These are phyloP conservation scores for Halichoeres trimaculatus DNA, from an alignment of 2,113 vertebrate species.

Conservation along the genomic window DNA sequence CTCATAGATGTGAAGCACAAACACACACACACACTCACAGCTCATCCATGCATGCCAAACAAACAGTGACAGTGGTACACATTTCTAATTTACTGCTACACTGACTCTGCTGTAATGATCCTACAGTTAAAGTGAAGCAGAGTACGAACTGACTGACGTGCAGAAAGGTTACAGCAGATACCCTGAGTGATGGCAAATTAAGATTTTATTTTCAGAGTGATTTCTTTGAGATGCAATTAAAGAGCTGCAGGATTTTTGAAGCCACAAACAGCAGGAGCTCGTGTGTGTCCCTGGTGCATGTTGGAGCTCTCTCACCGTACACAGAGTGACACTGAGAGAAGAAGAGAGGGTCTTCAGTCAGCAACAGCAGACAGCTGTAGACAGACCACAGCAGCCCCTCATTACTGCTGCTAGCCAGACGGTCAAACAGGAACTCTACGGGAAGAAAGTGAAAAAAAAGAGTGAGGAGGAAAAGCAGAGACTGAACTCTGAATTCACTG, in stretches of 20 bases:
- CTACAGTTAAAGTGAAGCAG: constrained; percentile 19
- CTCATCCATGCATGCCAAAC: constrained; percentile 3
- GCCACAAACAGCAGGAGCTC: not conserved
- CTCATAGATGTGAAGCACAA: constrained; percentile 14
- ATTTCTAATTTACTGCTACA: constrained; percentile 54
- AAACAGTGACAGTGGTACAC: constrained; percentile 4
- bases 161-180: constrained; percentile 8
- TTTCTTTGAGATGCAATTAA: constrained; percentile 6
- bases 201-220: constrained; percentile 11
- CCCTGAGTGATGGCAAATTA: constrained; percentile 31
- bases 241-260: not conserved
- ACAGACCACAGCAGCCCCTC: constrained; percentile 90
- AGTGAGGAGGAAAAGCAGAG: not conserved
- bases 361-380: constrained; percentile 89
- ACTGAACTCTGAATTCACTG: no score
- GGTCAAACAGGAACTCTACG: constrained; percentile 80
- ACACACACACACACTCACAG: not conserved
- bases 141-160: constrained; percentile 21
- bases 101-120: constrained; percentile 22
- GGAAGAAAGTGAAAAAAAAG: constrained; percentile 19
- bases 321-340: constrained; percentile 95
- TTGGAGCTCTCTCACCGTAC: constrained; percentile 88
- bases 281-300: not conserved
- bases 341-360: constrained; percentile 91
- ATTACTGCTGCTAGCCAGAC: constrained; percentile 75